Evolutionary conservation across 2,113 vertebrate genomes (phyloP), one percentile per base, ranked within the genome.

Genomic region (Gavia stellata): DNA sequence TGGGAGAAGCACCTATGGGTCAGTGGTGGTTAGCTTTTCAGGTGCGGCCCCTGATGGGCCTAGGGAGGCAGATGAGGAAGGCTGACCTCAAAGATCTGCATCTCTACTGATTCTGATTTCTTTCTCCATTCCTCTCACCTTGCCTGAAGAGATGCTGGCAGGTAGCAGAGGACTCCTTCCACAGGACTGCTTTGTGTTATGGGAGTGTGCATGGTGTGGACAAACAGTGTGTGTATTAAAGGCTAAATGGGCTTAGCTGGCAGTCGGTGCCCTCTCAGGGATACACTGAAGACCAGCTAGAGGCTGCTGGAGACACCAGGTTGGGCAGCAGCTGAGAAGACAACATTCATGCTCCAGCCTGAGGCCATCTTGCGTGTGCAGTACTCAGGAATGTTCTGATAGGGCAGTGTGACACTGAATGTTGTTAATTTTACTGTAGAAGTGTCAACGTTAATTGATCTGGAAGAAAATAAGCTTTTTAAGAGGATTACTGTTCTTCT

Each of bases 11-110:
- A 10, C 38, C 56, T 63, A 9, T 71, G 72, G 16, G n/a, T 53
- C 62, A 49, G n/a, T 17, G 28, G 12, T 80, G 53, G 10, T 3
- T 83, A 63, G 55, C 31, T 81, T 93, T 73, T 86, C 40, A 56
- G 0, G 0, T 53, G 2, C 1, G 2, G 38, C 12, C 53, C 33
- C 31, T 26, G 40, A 20, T 65, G 49, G 36, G 33, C 73, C 45
- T 36, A 9, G 31, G 29, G n/a, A 75, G 16, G 44, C 19, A 20
- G 17, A 13, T 59, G n/a, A 63, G 71, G 38, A 71, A 62, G 50
- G 25, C 33, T 83, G 67, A 50, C 5, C 24, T 75, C 26, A 33
- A 40, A 65, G 23, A 15, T 56, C n/a, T 81, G 58, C 5, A 15
- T 42, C 21, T 53, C 52, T 82, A 8, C 28, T 34, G 6, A 3